phyloP scores from a whole-genome alignment of 1,140 invertebrate genomes.

The Drosophila setifemur region DNA sequence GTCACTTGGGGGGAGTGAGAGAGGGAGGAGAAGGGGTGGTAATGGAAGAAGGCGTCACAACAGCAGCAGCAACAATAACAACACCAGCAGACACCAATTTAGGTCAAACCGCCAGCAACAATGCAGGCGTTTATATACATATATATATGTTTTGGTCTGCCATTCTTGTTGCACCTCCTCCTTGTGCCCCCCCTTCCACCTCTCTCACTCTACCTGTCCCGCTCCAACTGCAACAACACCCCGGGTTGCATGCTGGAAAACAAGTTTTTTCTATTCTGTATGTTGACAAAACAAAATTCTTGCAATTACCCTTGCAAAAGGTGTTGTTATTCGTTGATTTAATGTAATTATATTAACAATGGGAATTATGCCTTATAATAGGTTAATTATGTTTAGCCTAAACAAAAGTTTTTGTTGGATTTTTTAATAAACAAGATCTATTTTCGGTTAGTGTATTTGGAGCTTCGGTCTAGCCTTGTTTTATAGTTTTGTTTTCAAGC shows the following conservation, averaged over 20 bases:
- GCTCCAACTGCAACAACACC: neutral
- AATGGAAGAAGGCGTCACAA: too few species aligned
- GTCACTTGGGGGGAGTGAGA: neutral
- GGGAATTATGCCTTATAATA: too few species aligned
- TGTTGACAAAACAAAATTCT: constrained; percentile 34
- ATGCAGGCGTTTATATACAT: neutral
- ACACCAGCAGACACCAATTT: constrained; percentile 27
- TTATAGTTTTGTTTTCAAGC: constrained; percentile 5
- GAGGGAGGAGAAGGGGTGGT: neutral
- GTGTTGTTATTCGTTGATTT: neutral
- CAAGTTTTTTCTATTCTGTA: constrained; percentile 18
- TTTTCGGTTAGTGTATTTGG: too few species aligned
- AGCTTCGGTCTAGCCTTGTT: neutral
- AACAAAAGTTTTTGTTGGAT: too few species aligned
- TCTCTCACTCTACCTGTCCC: neutral
- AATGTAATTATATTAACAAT: too few species aligned
- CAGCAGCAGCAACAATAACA: neutral
- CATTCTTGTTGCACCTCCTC: neutral
- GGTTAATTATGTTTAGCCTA: too few species aligned
- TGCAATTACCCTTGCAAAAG: neutral
- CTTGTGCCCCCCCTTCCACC: too few species aligned
- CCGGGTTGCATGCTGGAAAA: constrained; percentile 15
- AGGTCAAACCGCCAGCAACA: constrained; percentile 38
- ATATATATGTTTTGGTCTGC: neutral
- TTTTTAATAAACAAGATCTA: too few species aligned